Base-by-base conservation (phyloP, 2,888 invertebrate species). In the Meiosimyza decipiens region DNA sequence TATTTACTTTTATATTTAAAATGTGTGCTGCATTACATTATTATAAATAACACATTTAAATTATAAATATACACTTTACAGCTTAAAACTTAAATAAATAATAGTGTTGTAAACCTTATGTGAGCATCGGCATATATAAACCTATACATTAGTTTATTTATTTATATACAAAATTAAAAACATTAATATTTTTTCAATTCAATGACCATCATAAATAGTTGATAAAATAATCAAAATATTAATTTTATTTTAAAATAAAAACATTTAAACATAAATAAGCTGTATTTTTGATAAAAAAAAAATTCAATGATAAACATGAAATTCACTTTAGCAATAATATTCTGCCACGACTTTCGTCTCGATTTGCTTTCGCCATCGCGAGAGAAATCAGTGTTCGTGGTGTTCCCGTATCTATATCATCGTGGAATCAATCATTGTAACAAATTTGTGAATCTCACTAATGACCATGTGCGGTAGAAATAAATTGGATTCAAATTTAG, bases 171-270 rank as follows among this genome's bases (percentile, higher is more conserved):
- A 51, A 71, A 64, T 49, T 62, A 49, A 52, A 47, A 63, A 63
- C 54, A 62, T 71, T 63, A 54, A 71, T 63, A 62, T 71, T 50
- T 71, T 63, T 70, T 63, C 54, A 69, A 69, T 51, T 69, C 59
- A 52, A 18, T 49, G 47, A 18, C 40, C 18, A 67, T 57, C 57
- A 57, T 63, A 63, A 33, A 7, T 50, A 71, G 59, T 59, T 71
- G 59, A 66, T 51, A 65, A 59, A 62, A 65, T 71, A 65, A 71
- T 63, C 62, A 63, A 40, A 62, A 70, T 62, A 33, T 69, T 49
- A 49, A 69, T 69, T 62, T 69, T 69, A 47, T 68, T 69, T 69
- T 52, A 28, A 69, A 69, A 52, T 69, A 62, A 69, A 62, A 69
- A 18, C 51, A 51, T 52, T 62, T 69, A 69, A 52, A 62, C 62